Evolutionary conservation across 1,140 invertebrate genomes (phyloP), one percentile per base, ranked within the genome.

Genomic region (Drosophila nebulosa): DNA sequence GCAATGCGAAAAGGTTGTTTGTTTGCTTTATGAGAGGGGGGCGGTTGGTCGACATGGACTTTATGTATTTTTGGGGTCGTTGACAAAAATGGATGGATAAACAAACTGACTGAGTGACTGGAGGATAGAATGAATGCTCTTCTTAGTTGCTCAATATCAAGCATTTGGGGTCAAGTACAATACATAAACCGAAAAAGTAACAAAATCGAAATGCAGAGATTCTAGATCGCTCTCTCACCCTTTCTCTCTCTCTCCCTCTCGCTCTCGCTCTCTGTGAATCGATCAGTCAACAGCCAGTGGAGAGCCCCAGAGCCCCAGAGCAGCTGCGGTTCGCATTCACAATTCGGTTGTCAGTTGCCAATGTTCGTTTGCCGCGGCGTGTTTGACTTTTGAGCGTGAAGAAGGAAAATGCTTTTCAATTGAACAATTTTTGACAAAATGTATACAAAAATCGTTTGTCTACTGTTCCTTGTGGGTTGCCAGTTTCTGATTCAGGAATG

Each of bases 221-320:
- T 36, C 61, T 32, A 21, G 26, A 61, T 60, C 46, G 46, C 10
- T 32, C 30, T 10, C 30, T 52, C 12, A 24, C 4, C 21, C n/a
- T 60, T 36, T 16, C 30, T 14, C 30, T 26, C 30, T 53, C 7
- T 65, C 9, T 52, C 16, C 50, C 61, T 42, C 21, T 46, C 39
- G 65, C 73, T 55, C 56, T 39, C 21, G 32, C 58, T 73, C 50
- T 64, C 79, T 71, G 52, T 39, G 64, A 53, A 14, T 50, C 36
- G 75, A 83, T 83, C 79, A 63, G 50, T 74, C 73, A 86, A 71
- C 77, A 79, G 72, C 69, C n/a, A n/a, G n/a, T 74, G 50, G 53
- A 53, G 64, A 21, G 36, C 21, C 32, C 22, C 22, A 18, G 10
- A 39, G 58, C 21, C 14, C 22, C n/a, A n/a, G n/a, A 42, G 10